Evolutionary conservation across 2,113 vertebrate species (phyloP).

Genomic region (Oncorhynchus kisutch): DNA sequence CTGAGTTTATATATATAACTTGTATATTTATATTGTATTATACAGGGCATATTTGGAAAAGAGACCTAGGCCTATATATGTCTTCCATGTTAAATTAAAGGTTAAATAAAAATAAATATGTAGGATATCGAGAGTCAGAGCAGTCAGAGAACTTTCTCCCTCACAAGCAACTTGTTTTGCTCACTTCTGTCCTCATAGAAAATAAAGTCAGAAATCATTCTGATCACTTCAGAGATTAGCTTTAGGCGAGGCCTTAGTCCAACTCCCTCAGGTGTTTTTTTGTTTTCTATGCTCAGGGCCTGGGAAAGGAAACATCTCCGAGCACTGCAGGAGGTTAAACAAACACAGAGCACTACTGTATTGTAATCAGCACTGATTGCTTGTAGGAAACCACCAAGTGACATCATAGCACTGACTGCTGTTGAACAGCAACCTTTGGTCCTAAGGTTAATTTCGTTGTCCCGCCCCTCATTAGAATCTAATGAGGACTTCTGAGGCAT

Average conservation of each 20-base stretch:
- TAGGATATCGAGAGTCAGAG: conserved; percentile 11
- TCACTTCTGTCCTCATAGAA: conserved; percentile 33
- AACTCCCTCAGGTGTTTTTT: conserved; percentile 37
- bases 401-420: not conserved
- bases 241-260: conserved; percentile 33
- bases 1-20: too few species aligned
- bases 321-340: conserved; percentile 23
- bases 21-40: too few species aligned
- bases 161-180: conserved; percentile 53
- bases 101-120: not conserved
- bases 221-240: conserved; percentile 44
- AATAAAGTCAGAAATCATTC: conserved; percentile 34
- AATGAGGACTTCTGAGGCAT: conserved; percentile 31
- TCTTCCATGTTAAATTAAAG: too few species aligned
- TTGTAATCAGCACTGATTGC: not conserved
- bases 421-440: conserved; percentile 22
- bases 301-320: conserved; percentile 45
- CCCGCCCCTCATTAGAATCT: conserved; percentile 3
- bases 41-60: too few species aligned
- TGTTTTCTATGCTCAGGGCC: conserved; percentile 15
- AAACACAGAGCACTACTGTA: conserved; percentile 20
- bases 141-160: conserved; percentile 26
- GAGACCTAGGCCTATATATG: too few species aligned
- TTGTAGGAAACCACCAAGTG: not conserved
- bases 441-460: conserved; percentile 40